Percentiles rank a stretch among this genome's conserved stretches.
Conservation (phyloP, 2,113 vertebrate species). For the Sinosuthora webbiana region DNA sequence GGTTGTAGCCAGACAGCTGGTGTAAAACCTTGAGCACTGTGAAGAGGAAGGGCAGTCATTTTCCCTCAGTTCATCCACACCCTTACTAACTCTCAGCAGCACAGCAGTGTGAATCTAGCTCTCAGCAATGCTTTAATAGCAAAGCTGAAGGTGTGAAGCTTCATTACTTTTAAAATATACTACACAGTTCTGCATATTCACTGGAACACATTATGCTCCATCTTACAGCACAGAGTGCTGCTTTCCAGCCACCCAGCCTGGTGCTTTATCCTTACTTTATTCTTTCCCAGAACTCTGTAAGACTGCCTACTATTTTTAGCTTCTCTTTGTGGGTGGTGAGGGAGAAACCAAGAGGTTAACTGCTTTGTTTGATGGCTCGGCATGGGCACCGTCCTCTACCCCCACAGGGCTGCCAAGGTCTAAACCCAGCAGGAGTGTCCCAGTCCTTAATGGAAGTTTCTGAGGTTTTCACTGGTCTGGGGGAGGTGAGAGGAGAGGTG, state of each 20-base stretch:
- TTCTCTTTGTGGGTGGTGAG: not conserved
- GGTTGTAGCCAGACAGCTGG: not conserved
- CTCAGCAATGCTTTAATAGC: constrained; percentile 21
- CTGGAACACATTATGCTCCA: not conserved
- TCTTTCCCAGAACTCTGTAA: not conserved
- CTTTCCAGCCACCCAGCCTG: not conserved
- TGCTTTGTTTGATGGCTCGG: not conserved
- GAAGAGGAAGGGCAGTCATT: not conserved
- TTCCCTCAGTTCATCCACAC: not conserved
- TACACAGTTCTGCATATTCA: not conserved
- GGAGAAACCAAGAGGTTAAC: constrained; percentile 29
- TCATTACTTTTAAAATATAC: constrained; percentile 50
- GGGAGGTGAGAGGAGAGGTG: not conserved
- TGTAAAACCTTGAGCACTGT: not conserved
- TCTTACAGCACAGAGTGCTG: not conserved
- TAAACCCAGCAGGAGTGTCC: not conserved
- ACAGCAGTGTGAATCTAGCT: constrained; percentile 12
- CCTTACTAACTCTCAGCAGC: not conserved
- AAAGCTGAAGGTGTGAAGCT: constrained; percentile 32
- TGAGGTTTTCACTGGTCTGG: not conserved
- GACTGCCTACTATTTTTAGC: constrained; percentile 11
- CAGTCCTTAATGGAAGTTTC: not conserved
- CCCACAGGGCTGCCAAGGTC: not conserved
- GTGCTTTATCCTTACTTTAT: not conserved
- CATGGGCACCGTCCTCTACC: not conserved